A percentile compares a stretch with the other conserved stretches of the same genome.
Conservation (phyloP, 1,140 invertebrate genomes). For the Drosophila aff. region DNA sequence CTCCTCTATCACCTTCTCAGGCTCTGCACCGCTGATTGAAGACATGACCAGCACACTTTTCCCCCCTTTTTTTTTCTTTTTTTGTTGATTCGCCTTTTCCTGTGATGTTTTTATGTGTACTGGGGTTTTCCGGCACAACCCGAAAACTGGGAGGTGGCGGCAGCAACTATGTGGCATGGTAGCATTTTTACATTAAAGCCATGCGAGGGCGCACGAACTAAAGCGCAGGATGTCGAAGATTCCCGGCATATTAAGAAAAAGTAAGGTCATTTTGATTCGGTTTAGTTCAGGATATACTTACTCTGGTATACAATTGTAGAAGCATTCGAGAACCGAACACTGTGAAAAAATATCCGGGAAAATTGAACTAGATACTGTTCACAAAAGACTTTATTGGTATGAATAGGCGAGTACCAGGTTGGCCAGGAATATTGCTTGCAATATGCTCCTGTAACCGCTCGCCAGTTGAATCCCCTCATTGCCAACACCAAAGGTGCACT, state of each 20-base stretch:
- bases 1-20: constrained; percentile 1
- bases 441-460: constrained; percentile 38
- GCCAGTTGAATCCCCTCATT: constrained; percentile 11
- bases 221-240: constrained; percentile 2
- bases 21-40: constrained; percentile 34
- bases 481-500: constrained; percentile 46
- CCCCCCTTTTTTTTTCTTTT: background rate
- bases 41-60: constrained; percentile 35
- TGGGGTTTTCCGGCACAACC: constrained; percentile 37
- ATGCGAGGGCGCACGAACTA: constrained; percentile 1
- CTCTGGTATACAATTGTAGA: background rate
- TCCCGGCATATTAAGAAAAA: background rate
- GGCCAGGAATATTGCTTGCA: background rate
- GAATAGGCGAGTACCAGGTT: background rate
- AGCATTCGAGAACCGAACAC: background rate
- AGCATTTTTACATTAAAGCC: constrained; percentile 40
- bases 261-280: background rate
- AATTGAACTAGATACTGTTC: background rate
- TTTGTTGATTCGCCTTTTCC: constrained; percentile 5
- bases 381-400: background rate
- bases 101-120: constrained; percentile 34
- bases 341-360: background rate
- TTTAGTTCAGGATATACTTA: background rate
- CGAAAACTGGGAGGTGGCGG: constrained; percentile 10
- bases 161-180: constrained; percentile 34